Evolutionary conservation across 2,888 invertebrate genomes (phyloP).

Genomic region (Boloria selene): DNA sequence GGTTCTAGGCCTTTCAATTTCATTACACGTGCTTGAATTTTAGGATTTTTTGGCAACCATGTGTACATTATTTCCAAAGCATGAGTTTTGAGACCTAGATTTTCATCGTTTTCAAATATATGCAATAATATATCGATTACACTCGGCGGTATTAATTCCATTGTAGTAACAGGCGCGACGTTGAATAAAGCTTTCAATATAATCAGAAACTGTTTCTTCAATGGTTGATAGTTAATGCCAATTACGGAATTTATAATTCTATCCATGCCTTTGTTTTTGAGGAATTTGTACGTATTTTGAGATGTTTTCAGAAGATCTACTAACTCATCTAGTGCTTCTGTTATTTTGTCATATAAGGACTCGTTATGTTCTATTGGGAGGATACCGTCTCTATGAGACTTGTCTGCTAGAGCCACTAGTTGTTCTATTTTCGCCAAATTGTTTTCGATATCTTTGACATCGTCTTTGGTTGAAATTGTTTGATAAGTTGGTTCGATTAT

Average conservation of each 20-base stretch:
- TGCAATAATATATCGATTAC: constrained; percentile 60
- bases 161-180: constrained; percentile 52
- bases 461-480: not conserved
- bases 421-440: constrained; percentile 48
- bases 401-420: constrained; percentile 39
- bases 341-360: constrained; percentile 48
- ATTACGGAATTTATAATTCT: constrained; percentile 53
- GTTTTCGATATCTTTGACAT: constrained; percentile 41
- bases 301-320: constrained; percentile 48
- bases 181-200: constrained; percentile 57
- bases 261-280: constrained; percentile 58
- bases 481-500: not conserved
- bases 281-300: constrained; percentile 53
- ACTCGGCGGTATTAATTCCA: constrained; percentile 51
- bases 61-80: constrained; percentile 56
- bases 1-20: constrained; percentile 63
- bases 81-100: constrained; percentile 56
- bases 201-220: constrained; percentile 52
- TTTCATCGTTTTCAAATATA: constrained; percentile 59
- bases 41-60: constrained; percentile 67
- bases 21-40: constrained; percentile 64
- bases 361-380: constrained; percentile 46
- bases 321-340: constrained; percentile 48
- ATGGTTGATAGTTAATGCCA: constrained; percentile 42
- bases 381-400: constrained; percentile 38